phyloP scores from a whole-genome alignment of 2,888 invertebrate genomes.

The Abrostola triplasia region DNA sequence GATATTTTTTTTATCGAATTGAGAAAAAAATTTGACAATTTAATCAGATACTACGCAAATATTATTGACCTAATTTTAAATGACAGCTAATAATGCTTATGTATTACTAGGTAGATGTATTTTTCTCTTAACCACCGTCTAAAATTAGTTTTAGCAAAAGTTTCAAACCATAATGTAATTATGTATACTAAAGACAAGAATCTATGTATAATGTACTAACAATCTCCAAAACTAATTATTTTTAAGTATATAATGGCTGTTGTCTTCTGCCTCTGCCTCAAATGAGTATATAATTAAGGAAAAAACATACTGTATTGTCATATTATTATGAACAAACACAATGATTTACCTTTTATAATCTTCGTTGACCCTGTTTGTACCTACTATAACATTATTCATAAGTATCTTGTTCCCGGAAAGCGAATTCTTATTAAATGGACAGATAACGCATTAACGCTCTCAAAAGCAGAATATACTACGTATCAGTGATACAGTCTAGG shows the following conservation, averaged over 20 bases:
- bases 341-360: constrained; percentile 1
- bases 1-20: no score
- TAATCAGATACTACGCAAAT: background rate
- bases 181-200: background rate
- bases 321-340: background rate
- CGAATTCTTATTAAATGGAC: background rate
- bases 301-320: constrained; percentile 3
- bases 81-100: background rate
- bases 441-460: no score
- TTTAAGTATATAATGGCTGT: constrained; percentile 8
- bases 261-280: constrained; percentile 7
- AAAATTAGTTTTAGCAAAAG: constrained; percentile 35
- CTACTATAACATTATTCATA: background rate
- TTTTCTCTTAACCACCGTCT: constrained; percentile 68
- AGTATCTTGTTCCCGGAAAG: constrained; percentile 1
- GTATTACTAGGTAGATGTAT: constrained; percentile 17
- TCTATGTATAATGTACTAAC: background rate
- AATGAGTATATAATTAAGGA: constrained; percentile 7
- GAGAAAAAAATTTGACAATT: no score
- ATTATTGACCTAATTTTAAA: background rate
- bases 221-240: background rate
- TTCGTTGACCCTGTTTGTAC: background rate
- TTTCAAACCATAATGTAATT: background rate
- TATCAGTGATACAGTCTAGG: no score
- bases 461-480: no score